Conservation (phyloP, 2,888 invertebrate genomes). For the Cancer borealis region DNA sequence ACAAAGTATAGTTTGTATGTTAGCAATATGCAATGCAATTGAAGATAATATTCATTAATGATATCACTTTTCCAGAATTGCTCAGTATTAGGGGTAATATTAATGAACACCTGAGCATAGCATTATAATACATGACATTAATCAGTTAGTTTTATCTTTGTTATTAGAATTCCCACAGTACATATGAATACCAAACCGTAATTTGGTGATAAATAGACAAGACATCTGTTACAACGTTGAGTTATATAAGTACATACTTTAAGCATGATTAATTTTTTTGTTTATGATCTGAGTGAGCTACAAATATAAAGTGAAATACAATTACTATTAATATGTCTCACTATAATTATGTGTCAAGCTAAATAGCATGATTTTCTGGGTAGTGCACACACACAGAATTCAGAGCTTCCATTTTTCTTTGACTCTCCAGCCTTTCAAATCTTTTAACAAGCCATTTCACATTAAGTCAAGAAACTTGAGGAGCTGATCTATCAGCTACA, state of each 20-base stretch:
- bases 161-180: neutral
- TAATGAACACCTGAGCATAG: neutral
- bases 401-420: slow-evolving; percentile 66
- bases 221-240: slow-evolving; percentile 15
- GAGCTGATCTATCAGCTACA: slow-evolving; percentile 92
- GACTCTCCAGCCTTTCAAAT: slow-evolving; percentile 62
- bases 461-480: slow-evolving; percentile 79
- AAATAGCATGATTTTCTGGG: slow-evolving; percentile 41
- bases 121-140: neutral
- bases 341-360: slow-evolving; percentile 57
- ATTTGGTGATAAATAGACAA: slow-evolving; percentile 35
- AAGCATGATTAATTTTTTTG: neutral
- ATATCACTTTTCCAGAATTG: neutral
- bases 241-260: slow-evolving; percentile 32
- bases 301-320: neutral
- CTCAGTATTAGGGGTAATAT: neutral
- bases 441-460: slow-evolving; percentile 62
- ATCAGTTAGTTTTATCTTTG: neutral
- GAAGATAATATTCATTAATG: neutral
- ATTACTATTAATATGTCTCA: slow-evolving; percentile 3
- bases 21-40: neutral
- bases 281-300: neutral
- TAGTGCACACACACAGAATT: slow-evolving; percentile 53
- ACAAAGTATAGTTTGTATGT: slow-evolving; percentile 4
- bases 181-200: neutral